Base-by-base conservation (phyloP, 1,140 invertebrate species). In the Drosophila sp. region DNA sequence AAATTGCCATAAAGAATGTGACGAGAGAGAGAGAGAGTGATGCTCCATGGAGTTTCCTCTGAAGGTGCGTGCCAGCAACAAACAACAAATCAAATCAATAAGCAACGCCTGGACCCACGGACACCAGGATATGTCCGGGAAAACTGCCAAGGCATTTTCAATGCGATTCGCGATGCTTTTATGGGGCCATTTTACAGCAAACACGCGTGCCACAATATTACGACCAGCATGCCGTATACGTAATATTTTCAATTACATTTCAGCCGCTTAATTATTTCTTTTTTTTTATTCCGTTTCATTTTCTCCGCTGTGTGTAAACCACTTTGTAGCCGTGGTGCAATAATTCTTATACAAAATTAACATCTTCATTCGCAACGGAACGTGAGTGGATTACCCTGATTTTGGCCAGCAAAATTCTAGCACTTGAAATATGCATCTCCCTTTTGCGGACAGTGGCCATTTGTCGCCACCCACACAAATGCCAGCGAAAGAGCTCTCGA, bases 31-130 rank as follows among this genome's bases (percentile, higher is more conserved):
- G 17, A 17, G 17, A 17, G 17, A 17, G 17, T 17, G 17, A 76
- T 55, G 68, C 55, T 70, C 33, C 55, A 27, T 23, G 50, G 50
- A 56, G 72, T 70, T 66, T 70, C 56, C 64, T 55, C 40, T 58
- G 60, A 79, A 79, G 76, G 76, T 79, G 76, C 64, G 69, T 63
- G 57, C 54, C 38, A 30, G 30, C 30, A 30, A 30, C 30, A 30
- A n/a, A 8, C 55, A 65, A 23, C 61, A 76, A 79, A 79, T 79
- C 73, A 76, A 79, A 79, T 79, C 76, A 79, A 79, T 79, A 79
- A 69, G 69, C 58, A 60, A 50, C 32, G 70, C 61, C 50, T n/a
- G 56, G 33, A 60, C 56, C 56, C 38, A 50, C 10, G 32, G 60
- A 17, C 17, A 17, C 10, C 29, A 61, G 23, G 58, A 44, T 17